Conservation (phyloP, 2,113 vertebrate species). For the Austrofundulus limnaeus region DNA sequence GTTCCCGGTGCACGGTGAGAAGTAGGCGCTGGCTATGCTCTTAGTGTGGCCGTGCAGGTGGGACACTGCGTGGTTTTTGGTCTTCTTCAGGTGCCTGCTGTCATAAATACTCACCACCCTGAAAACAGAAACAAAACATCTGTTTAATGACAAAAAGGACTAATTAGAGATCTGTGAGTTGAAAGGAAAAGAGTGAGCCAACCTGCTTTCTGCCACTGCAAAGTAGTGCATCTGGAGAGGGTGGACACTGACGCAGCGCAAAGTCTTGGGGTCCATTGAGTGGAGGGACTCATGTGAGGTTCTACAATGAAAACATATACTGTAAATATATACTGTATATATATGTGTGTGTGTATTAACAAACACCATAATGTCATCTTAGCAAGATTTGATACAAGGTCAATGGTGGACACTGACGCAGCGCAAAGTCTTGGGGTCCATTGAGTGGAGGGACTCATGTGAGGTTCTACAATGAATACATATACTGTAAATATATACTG, state of each 20-base stretch:
- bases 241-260: constrained; percentile 85
- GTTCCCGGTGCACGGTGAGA: constrained; percentile 86
- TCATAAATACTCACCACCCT: constrained; percentile 85
- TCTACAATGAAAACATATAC: constrained; percentile 54
- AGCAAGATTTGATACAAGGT: too few species aligned
- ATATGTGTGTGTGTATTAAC: too few species aligned
- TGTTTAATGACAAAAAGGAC: neutral
- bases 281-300: constrained; percentile 72
- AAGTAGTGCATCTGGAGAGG: constrained; percentile 85
- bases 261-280: constrained; percentile 59
- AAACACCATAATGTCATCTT: too few species aligned
- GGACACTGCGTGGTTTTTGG: constrained; percentile 68
- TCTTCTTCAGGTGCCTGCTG: constrained; percentile 75
- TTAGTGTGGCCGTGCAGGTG: constrained; percentile 76
- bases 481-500: too few species aligned
- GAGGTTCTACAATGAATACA: constrained; percentile 58
- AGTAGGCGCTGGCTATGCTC: constrained; percentile 84
- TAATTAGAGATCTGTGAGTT: rapidly evolving
- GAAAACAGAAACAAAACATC: constrained; percentile 25
- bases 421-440: constrained; percentile 71
- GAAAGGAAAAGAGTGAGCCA: neutral
- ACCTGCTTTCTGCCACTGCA: constrained; percentile 81
- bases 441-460: constrained; percentile 68
- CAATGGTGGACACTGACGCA: constrained; percentile 87
- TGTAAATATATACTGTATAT: too few species aligned